Evolutionary conservation across 2,797 vertebrate species (phyloP).

Genomic region (Hirundo rustica): DNA sequence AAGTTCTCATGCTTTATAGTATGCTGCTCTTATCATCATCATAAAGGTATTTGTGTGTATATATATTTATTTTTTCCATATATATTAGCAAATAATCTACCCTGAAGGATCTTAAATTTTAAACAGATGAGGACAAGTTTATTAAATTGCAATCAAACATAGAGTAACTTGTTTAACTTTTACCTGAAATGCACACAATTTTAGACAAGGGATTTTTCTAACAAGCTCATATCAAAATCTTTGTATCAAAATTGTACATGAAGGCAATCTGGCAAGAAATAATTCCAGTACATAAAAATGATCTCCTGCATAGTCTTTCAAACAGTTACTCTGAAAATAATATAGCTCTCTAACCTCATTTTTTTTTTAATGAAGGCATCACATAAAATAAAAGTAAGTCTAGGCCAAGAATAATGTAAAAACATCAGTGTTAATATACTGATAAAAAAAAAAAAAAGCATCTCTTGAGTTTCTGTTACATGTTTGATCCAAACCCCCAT

Average conservation of each 20-base stretch:
- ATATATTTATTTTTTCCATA: background rate
- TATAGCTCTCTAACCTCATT: background rate
- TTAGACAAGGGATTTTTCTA: background rate
- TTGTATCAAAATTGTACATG: conserved; percentile 49
- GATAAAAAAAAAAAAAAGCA: background rate
- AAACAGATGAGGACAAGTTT: background rate
- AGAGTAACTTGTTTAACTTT: background rate
- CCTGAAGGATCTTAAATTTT: conserved; percentile 41
- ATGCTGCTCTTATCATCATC: conserved; percentile 13
- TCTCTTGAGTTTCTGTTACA: background rate
- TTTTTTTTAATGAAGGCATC: background rate
- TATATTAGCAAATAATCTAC: conserved; percentile 24
- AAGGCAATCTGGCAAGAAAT: conserved; percentile 10
- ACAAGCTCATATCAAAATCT: conserved; percentile 42
- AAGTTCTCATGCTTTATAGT: conserved; percentile 46
- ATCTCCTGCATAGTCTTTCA: conserved; percentile 42
- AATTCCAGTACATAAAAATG: conserved; percentile 8
- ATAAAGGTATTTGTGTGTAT: conserved; percentile 1
- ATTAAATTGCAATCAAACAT: conserved; percentile 5
- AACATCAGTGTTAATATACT: background rate
- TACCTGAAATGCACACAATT: conserved; percentile 13
- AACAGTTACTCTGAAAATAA: conserved; percentile 26
- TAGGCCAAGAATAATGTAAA: background rate
- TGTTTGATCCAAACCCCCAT: background rate
- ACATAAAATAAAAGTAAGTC: background rate